Evolutionary conservation across 2,113 vertebrate species (phyloP), one percentile per base, ranked within the genome.

Genomic region (Hippocampus guttulatus): DNA sequence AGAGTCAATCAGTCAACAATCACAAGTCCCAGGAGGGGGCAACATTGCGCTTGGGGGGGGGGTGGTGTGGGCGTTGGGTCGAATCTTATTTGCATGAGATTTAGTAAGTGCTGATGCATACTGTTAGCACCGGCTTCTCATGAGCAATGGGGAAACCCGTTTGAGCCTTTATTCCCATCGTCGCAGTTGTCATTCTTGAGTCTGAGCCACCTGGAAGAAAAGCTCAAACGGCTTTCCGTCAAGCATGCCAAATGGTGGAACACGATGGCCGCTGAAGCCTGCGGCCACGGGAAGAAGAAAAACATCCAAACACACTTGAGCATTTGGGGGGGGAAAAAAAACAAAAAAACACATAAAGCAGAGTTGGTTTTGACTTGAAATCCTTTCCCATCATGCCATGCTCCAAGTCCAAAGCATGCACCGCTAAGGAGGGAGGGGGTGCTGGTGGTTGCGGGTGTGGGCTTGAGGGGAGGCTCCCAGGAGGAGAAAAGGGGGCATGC

Each of bases 391-490:
- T 87, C 91, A 93, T 92, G 89, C 91, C 91, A 92, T 93, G 91
- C 92, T 91, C 86, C 88, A 84, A 61, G 81, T 85, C 87, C 82
- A 86, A 75, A 88, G 85, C 92, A 92, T 91, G 90, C 91, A 90
- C 72, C 78, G 5, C 74, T n/a, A 77, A 12, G 54, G 54, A 23
- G 23, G 55, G 55, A 14, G 11, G 14, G 23, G 25, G 27, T 30
- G 58, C 14, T 61, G 10, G 5, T 33, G 15, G 33, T 33, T 61
- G 12, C 6, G 15, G 27, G 25, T 16, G 25, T 30, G 23, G 14
- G 15, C 15, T 15, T 27, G 12, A 30, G 58, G 55, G 7, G 27
- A 30, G 58, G 27, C 23, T 61, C 27, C 27, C 14, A 3, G 25
- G 57, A 88, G 87, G 67, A 77, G 82, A 80, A 81, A 85, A 90